Evolutionary conservation across 2,113 vertebrate species (phyloP).

Genomic region (Eurypyga helias): DNA sequence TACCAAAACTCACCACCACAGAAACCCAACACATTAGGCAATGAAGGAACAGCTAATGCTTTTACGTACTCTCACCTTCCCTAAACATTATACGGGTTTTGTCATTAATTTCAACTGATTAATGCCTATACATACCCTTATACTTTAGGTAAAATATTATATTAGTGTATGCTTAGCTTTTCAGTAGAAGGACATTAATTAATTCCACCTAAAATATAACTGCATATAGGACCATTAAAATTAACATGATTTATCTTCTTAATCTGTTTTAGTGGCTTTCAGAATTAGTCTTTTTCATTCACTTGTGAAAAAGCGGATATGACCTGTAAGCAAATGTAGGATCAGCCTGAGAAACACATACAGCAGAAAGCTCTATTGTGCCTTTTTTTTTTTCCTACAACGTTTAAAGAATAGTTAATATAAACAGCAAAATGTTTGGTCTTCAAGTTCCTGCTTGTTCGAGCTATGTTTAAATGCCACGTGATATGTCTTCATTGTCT

Average conservation of each 20-base stretch:
- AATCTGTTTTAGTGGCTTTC: background rate
- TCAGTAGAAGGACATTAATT: background rate
- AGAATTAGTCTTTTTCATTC: background rate
- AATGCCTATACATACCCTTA: background rate
- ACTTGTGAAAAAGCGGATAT: background rate
- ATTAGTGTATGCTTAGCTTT: background rate
- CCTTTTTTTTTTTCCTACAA: background rate
- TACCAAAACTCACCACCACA: too few species aligned
- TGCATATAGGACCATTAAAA: background rate
- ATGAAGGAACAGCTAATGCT: background rate
- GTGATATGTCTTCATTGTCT: background rate
- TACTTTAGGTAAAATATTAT: background rate
- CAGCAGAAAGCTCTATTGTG: constrained; percentile 34
- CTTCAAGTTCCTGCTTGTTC: constrained; percentile 29
- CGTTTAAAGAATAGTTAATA: constrained; percentile 43
- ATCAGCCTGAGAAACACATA: background rate
- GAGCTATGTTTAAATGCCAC: background rate
- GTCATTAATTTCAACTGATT: background rate
- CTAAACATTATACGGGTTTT: background rate
- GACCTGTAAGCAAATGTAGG: background rate
- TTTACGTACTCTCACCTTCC: background rate
- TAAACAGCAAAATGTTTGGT: background rate
- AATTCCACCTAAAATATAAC: background rate
- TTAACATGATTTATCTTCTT: background rate
- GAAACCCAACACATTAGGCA: background rate